Evolutionary conservation across 2,797 vertebrate species (phyloP), one percentile per base, ranked within the genome.

Genomic region (Geotrypetes seraphini): DNA sequence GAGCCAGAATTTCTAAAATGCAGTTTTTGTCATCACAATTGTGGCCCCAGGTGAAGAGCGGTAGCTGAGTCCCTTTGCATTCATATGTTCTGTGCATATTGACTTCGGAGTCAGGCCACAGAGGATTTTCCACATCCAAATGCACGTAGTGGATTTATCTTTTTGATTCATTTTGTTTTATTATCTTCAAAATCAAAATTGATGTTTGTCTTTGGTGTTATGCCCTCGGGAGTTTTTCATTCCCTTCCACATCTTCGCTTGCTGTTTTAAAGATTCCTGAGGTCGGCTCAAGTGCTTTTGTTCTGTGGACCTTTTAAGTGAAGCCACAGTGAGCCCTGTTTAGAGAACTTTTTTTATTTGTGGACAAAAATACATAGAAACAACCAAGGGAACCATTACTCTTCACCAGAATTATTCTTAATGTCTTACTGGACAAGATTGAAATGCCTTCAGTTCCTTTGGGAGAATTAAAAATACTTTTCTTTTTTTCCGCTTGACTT

Each of bases 281-380:
- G 78, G 81, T 87, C 79, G 75, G 43, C 71, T 41, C 63, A 63
- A 60, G 54, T 63, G 51, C 70, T 59, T 83, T 76, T 67, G 52
- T 77, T 63, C 67, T 69, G 66, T 68, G 74, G 81, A 83, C 78
- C 79, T 87, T 86, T 85, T 75, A 78, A 79, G 68, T 71, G 63
- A 67, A 66, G 50, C 70, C 67, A 66, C 75, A 70, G 79, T 75
- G n/a, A 68, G 51, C 54, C 25, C 75, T 75, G 84, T 91, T 91
- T 78, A 79, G 85, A 84, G 78, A 83, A 62, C 58, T 44, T 66
- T 57, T 78, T 74, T 84, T 81, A 73, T 87, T 86, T 88, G 75
- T 77, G 53, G 72, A 83, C 80, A 84, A 82, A 82, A 75, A 71
- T 75, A 78, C 74, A 77, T 86, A 79, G 63, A 78, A 79, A 80